phyloP scores from a whole-genome alignment of 1,140 invertebrate species.

The Saccostrea glomerata region DNA sequence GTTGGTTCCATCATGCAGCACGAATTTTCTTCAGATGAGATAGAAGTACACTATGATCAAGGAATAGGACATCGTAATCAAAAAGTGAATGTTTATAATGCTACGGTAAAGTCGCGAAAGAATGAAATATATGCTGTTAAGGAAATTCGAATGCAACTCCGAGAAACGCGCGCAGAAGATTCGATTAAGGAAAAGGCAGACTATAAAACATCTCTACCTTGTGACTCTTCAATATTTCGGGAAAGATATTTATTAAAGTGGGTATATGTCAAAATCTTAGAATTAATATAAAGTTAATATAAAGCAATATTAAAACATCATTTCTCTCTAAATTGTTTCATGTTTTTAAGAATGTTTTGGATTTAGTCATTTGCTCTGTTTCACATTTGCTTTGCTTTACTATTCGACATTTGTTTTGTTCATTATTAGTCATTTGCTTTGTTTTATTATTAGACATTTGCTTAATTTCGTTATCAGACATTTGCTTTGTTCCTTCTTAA shows the following conservation, averaged over 20 bases:
- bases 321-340: not conserved
- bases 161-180: not conserved
- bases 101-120: not conserved
- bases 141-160: not conserved
- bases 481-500: no score
- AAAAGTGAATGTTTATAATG: not conserved
- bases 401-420: not conserved
- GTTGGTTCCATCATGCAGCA: not conserved
- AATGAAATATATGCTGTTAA: not conserved
- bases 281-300: no score
- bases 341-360: not conserved
- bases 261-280: not conserved
- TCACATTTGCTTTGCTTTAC: not conserved
- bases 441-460: not conserved
- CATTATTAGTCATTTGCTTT: not conserved
- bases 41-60: not conserved
- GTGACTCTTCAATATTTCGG: not conserved
- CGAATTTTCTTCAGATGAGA: not conserved
- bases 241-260: slow-evolving; percentile 9
- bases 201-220: not conserved
- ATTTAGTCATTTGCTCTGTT: not conserved
- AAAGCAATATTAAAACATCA: not conserved
- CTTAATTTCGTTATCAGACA: not conserved
- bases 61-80: not conserved
- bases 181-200: not conserved